phyloP scores from a whole-genome alignment of 1,140 invertebrate species.

The Drosophila mauritiana region DNA sequence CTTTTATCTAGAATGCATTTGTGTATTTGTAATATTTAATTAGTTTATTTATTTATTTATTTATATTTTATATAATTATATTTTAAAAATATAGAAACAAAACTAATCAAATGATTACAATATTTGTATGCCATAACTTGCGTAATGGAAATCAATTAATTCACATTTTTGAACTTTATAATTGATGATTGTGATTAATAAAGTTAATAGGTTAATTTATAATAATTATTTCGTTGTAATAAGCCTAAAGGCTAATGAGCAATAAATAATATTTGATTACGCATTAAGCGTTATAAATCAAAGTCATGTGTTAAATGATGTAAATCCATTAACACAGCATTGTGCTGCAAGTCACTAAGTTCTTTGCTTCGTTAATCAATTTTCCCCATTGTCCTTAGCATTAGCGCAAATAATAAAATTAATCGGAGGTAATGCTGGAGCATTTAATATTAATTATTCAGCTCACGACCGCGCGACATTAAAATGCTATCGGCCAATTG shows the following conservation, averaged over 20 bases:
- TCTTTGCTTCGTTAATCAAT: slow-evolving; percentile 7
- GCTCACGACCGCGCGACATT: slow-evolving; percentile 5
- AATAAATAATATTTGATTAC: background rate
- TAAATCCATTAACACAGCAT: background rate
- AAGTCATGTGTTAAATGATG: background rate
- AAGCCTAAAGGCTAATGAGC: background rate
- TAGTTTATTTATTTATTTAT: background rate
- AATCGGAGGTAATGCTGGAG: background rate
- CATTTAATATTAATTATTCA: slow-evolving; percentile 39
- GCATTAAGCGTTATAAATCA: background rate
- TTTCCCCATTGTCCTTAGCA: background rate
- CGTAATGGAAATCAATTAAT: too few species aligned
- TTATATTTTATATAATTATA: background rate
- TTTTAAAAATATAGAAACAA: too few species aligned
- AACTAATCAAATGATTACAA: too few species aligned
- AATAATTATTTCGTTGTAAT: background rate
- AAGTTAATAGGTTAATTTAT: background rate
- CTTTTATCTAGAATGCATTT: background rate
- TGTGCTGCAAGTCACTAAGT: background rate
- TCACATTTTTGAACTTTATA: too few species aligned
- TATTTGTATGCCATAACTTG: too few species aligned
- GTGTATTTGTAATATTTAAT: background rate
- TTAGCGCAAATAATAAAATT: background rate
- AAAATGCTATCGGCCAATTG: slow-evolving; percentile 24
- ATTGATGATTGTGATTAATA: too few species aligned